A percentile compares a stretch with the other conserved stretches of the same genome.
These are phyloP conservation scores for Sitobion miscanthi DNA, from an alignment of 1,140 invertebrate genomes.

Conservation along the genomic window DNA sequence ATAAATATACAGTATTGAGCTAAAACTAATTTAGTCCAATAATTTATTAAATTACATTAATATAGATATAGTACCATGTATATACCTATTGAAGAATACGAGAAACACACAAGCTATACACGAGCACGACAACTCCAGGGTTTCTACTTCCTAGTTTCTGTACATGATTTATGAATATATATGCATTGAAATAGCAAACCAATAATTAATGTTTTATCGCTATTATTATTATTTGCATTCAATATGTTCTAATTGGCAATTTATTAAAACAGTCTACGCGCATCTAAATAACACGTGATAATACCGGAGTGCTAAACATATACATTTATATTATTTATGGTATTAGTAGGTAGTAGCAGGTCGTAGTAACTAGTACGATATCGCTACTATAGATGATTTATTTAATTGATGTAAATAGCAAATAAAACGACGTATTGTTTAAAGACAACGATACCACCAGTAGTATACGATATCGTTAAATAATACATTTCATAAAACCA, in stretches of 20 bases:
- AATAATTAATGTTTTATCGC: not conserved
- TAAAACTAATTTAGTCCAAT: no score
- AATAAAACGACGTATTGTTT: not conserved
- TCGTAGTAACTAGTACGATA: not conserved
- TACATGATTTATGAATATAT: not conserved
- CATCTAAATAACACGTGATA: not conserved
- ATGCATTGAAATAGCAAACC: not conserved
- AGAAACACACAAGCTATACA: not conserved
- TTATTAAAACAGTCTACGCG: not conserved
- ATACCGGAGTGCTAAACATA: not conserved
- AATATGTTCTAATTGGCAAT: not conserved
- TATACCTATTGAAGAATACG: not conserved
- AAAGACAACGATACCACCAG: not conserved
- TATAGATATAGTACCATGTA: no score
- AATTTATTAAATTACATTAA: no score
- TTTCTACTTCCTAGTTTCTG: not conserved
- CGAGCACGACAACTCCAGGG: not conserved
- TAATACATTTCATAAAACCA: slow-evolving; percentile 2
- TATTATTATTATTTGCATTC: not conserved
- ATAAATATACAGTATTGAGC: no score
- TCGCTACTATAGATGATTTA: not conserved
- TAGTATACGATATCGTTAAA: not conserved
- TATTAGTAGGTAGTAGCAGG: not conserved
- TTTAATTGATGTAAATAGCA: not conserved
- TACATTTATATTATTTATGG: not conserved